phyloP scores from a whole-genome alignment of 1,140 invertebrate species.

The Dendroctonus valens region DNA sequence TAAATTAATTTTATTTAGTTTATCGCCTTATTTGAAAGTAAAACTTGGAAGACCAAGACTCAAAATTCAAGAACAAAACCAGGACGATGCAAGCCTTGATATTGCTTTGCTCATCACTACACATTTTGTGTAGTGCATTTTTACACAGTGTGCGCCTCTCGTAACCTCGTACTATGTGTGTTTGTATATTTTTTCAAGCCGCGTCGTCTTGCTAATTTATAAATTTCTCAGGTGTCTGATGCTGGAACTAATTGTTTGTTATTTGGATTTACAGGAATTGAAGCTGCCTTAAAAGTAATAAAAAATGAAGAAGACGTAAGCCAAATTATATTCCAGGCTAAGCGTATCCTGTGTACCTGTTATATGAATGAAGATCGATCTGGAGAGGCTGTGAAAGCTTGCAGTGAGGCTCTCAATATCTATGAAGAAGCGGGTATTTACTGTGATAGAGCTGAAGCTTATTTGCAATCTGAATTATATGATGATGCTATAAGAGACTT shows the following conservation, averaged over 20 bases:
- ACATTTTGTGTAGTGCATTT: no score
- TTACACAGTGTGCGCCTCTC: no score
- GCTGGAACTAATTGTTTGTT: neutral
- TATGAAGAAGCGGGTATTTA: slow-evolving; percentile 75
- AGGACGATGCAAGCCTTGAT: no score
- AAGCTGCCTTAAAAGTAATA: slow-evolving; percentile 57
- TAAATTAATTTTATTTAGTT: no score
- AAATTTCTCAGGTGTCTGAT: no score
- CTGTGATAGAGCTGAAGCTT: slow-evolving; percentile 91
- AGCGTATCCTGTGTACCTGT: slow-evolving; percentile 74
- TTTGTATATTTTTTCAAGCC: no score
- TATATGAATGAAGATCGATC: slow-evolving; percentile 68
- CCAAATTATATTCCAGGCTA: slow-evolving; percentile 73
- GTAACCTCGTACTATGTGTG: no score
- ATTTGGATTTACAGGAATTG: slow-evolving; percentile 14
- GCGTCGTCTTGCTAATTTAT: no score
- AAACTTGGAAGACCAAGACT: no score
- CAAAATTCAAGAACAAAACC: no score
- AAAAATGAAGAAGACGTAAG: slow-evolving; percentile 67
- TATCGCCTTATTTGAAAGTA: no score
- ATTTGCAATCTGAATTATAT: slow-evolving; percentile 86
- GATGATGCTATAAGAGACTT: slow-evolving; percentile 90
- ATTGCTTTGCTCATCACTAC: no score
- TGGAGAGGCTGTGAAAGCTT: slow-evolving; percentile 68
- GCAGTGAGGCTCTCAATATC: slow-evolving; percentile 77